Evolutionary conservation across 2,113 vertebrate genomes (phyloP), one percentile per base, ranked within the genome.

Genomic region (Bufo gargarizans): DNA sequence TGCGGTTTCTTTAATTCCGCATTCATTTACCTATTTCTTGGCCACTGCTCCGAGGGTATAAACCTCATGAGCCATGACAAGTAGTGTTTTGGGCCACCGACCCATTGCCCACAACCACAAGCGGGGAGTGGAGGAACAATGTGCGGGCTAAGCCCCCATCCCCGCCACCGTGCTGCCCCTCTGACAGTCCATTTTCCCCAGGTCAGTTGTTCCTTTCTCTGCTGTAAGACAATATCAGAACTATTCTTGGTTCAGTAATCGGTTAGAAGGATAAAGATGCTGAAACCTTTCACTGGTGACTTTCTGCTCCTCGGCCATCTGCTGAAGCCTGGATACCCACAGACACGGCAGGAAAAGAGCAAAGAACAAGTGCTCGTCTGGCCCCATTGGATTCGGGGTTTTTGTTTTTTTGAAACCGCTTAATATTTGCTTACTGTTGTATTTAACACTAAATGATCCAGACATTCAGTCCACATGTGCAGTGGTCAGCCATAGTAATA

Each of bases 151-250:
- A 16, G 67, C 47, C 45, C 49, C 20, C 33, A 33, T 53, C 47
- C 72, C 56, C 58, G 82, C 72, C 67, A 56, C 67, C 50, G 8
- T 4, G 49, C 53, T 12, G 33, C 9, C 59, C 61, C 80, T 50
- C 19, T 6, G 59, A 65, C 59, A 19, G 9, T 14, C 8, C 58
- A 63, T 82, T 61, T 47, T 82, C 43, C 80, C 12, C 80, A 65
- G 83, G 83, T 74, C 83, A 85, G 49, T 58, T n/a, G 59, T 58
- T 74, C 83, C 69, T 85, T 74, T 84, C 14, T 84, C 63, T 7
- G 65, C n/a, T 55, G 0, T 55, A 10, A 17, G 22, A 84, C 65
- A 43, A 84, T 13, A 17, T 56, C 79, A 45, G 4, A 10, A 19
- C 65, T 19, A 33, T 22, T 85, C 56, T 33, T 19, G 53, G 69